Evolutionary conservation across 2,888 invertebrate genomes (phyloP), one percentile per base, ranked within the genome.

Genomic region (Byasa hedistus): DNA sequence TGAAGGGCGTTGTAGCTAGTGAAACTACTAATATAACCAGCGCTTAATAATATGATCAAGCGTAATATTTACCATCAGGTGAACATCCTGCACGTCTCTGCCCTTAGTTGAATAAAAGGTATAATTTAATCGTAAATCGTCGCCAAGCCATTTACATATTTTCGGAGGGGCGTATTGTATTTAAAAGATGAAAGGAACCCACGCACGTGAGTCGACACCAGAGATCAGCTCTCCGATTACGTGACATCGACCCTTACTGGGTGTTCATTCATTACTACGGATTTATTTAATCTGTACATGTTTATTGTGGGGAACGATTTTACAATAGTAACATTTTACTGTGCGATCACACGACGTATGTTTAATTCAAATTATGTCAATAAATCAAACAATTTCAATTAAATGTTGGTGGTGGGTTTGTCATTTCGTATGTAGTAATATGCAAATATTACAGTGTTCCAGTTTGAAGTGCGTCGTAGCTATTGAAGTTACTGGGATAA

Each of bases 201-300:
- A 84, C 82, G 87, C 83, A 83, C 89, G 87, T 89, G 88, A 85
- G 82, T 77, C 80, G 81, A 88, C 87, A 86, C 73, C 79, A 78
- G 80, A 85, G 87, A 89, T 90, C 87, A 87, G 77, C 82, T 80
- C 81, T 79, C 80, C 75, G 84, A 84, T 85, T 85, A 87, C 87
- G 89, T 89, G 88, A 87, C 84, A 74, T 76, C 78, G 80, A 80
- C 81, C 83, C 84, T 79, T 79, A 78, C 76, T 80, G 78, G 77
- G 80, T 75, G 82, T 82, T 82, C 81, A 74, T 70, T 76, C 74
- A 77, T 79, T 81, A 24, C 51, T 22, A n/a, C 44, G 55, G 58
- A 62, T 62, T 66, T 58, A 66, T 66, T 62, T 58, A 55, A 66
- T 52, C 57, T 65, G 56, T 52, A 19, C 52, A 27, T 54, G 57